Conservation (phyloP, 53 echinoderm and acorn worm genomes). For the Holothuria leucospilota region DNA sequence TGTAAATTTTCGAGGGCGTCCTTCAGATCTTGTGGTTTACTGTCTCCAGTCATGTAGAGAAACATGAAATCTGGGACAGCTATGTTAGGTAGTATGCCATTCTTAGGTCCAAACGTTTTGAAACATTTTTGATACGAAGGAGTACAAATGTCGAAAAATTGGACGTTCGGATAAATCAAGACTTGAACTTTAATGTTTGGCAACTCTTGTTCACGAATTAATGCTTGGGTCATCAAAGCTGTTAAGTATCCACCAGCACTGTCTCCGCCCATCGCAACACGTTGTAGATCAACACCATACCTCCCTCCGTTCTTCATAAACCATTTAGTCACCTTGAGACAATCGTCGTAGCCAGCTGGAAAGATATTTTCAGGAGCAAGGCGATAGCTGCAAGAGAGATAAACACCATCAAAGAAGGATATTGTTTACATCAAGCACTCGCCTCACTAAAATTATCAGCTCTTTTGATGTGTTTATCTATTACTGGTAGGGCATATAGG, state of each 20-base stretch:
- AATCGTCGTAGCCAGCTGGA: conserved; percentile 74
- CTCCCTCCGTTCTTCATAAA: conserved; percentile 54
- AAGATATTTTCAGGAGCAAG: conserved; percentile 76
- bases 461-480: no score
- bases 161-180: conserved; percentile 76
- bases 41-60: conserved; percentile 63
- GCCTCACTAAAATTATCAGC: no score
- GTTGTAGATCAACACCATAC: conserved; percentile 65
- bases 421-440: no score
- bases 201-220: conserved; percentile 46
- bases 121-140: conserved; percentile 78
- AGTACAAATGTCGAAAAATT: conserved; percentile 71
- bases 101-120: conserved; percentile 56
- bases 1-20: conserved; percentile 63
- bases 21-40: conserved; percentile 49
- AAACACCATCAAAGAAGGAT: no score
- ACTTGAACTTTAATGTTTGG: conserved; percentile 68
- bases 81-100: conserved; percentile 61
- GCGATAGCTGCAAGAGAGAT: conserved; percentile 62
- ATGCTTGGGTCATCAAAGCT: conserved; percentile 68
- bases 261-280: conserved; percentile 71
- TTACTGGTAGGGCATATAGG: no score
- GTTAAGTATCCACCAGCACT: conserved; percentile 83
- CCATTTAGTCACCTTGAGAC: conserved; percentile 62
- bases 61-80: conserved; percentile 53